Evolutionary conservation across 35 echinoderm and acorn worm genomes (phyloP).

Genomic region (Apostichopus japonicus): DNA sequence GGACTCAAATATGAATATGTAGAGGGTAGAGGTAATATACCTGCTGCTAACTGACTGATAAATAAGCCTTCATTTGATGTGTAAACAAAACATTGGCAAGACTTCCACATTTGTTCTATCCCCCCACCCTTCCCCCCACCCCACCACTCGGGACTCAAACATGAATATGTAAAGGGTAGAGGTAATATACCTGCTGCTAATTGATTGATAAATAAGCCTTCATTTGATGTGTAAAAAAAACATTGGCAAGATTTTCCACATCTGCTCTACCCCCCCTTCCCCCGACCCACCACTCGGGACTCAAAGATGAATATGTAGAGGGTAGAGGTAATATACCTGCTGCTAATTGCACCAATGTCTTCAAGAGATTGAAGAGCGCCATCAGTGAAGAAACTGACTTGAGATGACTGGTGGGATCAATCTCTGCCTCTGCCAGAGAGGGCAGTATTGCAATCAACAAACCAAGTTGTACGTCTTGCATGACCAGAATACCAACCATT

Average conservation of each 20-base stretch:
- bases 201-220: too few relatives aligned
- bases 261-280: too few relatives aligned
- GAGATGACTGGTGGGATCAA: neutral
- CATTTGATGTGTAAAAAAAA: too few relatives aligned
- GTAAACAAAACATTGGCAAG: too few relatives aligned
- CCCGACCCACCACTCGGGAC: too few relatives aligned
- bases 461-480: slow-evolving; percentile 96
- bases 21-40: neutral
- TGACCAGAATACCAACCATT: slow-evolving; percentile 89
- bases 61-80: too few relatives aligned
- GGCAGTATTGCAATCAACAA: slow-evolving; percentile 92
- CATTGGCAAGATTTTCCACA: too few relatives aligned
- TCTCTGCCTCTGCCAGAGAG: slow-evolving; percentile 77
- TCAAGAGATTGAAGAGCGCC: slow-evolving; percentile 22
- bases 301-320: neutral
- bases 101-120: too few relatives aligned
- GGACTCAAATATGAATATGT: too few relatives aligned
- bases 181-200: neutral
- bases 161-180: neutral
- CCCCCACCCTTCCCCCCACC: too few relatives aligned
- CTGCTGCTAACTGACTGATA: neutral
- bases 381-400: slow-evolving; percentile 20
- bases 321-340: neutral
- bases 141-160: too few relatives aligned
- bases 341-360: slow-evolving; percentile 14